phyloP scores from a whole-genome alignment of 64 coral and sea anemone species.

The Acropora yongei region DNA sequence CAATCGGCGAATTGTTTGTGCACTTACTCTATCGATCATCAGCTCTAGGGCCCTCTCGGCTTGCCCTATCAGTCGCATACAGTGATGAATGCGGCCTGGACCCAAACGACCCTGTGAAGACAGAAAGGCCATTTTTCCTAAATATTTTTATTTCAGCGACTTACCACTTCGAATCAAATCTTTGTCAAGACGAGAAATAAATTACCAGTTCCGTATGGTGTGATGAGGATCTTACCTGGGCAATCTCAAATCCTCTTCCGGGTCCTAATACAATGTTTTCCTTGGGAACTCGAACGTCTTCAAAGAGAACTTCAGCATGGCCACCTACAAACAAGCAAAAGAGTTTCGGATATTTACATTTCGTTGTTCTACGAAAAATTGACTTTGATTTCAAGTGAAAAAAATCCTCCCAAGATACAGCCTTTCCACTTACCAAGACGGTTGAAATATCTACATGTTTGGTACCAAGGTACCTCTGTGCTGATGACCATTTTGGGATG shows the following conservation, averaged over 20 bases:
- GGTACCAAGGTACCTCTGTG: no score
- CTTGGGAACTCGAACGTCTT: conserved; percentile 90
- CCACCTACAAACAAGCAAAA: conserved; percentile 35
- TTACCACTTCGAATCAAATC: not conserved
- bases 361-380: not conserved
- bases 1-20: not conserved
- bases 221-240: conserved; percentile 67
- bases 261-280: conserved; percentile 92
- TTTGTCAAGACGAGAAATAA: not conserved
- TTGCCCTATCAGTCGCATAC: conserved; percentile 95
- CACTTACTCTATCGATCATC: conserved; percentile 88
- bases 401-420: not conserved
- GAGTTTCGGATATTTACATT: not conserved
- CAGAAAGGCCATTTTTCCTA: not conserved
- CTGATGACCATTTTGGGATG: no score
- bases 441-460: no score
- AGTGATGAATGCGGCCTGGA: conserved; percentile 98
- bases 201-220: not conserved
- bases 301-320: conserved; percentile 89
- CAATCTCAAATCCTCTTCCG: conserved; percentile 97
- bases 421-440: no score
- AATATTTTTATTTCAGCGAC: not conserved
- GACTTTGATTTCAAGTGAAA: not conserved
- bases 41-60: conserved; percentile 89
- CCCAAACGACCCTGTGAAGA: conserved; percentile 86